Conservation (phyloP, 2,797 vertebrate genomes). For the Pampus argenteus region DNA sequence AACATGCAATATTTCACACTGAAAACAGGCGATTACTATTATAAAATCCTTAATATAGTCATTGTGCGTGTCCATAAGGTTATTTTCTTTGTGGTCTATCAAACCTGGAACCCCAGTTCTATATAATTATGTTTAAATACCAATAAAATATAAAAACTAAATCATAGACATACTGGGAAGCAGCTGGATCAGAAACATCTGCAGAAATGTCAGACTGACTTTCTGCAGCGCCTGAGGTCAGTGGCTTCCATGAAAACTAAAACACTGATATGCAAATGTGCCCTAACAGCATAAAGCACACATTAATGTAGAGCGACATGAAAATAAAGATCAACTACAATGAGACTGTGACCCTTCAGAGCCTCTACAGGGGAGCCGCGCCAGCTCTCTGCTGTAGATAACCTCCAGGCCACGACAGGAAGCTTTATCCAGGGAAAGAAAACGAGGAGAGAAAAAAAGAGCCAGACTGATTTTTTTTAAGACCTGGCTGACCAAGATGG, state of each 20-base stretch:
- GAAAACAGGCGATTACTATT: no score
- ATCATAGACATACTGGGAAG: neutral
- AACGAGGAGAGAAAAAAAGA: neutral
- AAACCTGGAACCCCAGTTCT: no score
- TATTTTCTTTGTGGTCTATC: no score
- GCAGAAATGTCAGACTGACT: neutral
- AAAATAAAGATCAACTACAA: constrained; percentile 21
- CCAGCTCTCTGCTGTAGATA: constrained; percentile 35
- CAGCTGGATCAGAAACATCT: neutral
- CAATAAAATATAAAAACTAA: no score
- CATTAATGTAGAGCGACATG: constrained; percentile 28
- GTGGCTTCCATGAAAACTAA: neutral
- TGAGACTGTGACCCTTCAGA: constrained; percentile 21
- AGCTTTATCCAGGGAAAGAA: constrained; percentile 24
- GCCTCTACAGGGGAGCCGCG: neutral
- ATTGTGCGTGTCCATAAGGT: no score
- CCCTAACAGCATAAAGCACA: neutral
- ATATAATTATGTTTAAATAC: no score
- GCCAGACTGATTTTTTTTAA: constrained; percentile 17
- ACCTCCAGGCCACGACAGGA: constrained; percentile 35
- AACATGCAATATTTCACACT: no score
- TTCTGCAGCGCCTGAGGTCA: constrained; percentile 17
- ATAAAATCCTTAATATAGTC: no score
- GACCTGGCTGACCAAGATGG: constrained; percentile 50
- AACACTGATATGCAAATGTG: constrained; percentile 20